Base-by-base conservation (phyloP, 2,113 vertebrate genomes). In the Ia io region DNA sequence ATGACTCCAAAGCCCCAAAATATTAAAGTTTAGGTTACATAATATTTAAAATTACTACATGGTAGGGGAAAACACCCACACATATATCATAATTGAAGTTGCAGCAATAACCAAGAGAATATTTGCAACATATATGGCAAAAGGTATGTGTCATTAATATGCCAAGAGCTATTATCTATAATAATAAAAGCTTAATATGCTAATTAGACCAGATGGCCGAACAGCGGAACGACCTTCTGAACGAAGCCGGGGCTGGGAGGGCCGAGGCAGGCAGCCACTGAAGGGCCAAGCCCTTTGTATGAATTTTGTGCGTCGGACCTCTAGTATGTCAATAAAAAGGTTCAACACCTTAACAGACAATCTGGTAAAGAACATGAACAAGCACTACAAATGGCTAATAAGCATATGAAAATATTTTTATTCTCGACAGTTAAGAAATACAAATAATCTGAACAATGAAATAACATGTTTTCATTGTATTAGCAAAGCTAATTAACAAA, bases 71-170 rank as follows among this genome's bases (percentile, higher is more conserved):
- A 67, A 71, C 22, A 28, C 83, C 35, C 47, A 69, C 44, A 69
- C 32, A 51, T 17, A 71, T 14, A 63, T 30, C 13, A 3, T 59
- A 89, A 77, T n/a, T 74, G 30, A 92, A 40, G 37, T 59, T 84
- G 93, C 84, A 56, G 47, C 85, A 90, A 59, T 14, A 84, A 59
- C 25, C 18, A 20, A 93, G 69, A 93, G 65, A 88, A 67, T 89
- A 83, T 94, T 89, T 83, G 47, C 30, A 83, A 76, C 2, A 65
- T 67, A 74, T 20, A 59, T 83, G 59, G 56, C 44, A 93, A 83
- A 74, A 89, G 12, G 2, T 44, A 6, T 28, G 30, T 71, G 51
- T 71, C 44, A 28, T 93, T 82, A 65, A 49, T 74, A 88, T 35
- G 51, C n/a, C 73, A 88, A 76, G 44, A 83, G 35, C 44, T 69